Evolutionary conservation across 2,113 vertebrate genomes (phyloP).

Genomic region (Heliornis fulica): DNA sequence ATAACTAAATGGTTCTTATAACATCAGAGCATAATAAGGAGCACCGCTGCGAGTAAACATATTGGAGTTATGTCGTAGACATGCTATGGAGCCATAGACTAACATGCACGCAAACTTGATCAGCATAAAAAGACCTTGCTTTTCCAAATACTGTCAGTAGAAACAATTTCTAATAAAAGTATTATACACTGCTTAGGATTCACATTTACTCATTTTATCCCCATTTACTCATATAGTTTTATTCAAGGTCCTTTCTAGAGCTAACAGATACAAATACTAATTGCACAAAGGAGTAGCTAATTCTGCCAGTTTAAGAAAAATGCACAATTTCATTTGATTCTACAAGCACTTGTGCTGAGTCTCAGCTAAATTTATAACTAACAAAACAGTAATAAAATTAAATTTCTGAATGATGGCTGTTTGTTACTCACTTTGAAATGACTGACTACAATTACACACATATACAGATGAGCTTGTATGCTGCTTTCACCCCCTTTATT

Average conservation of each 20-base stretch:
- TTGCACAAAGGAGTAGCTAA: not conserved
- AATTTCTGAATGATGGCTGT: not conserved
- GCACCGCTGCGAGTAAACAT: not conserved
- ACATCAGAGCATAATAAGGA: not conserved
- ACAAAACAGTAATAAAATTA: not conserved
- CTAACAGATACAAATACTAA: not conserved
- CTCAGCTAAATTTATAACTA: not conserved
- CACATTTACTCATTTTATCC: not conserved
- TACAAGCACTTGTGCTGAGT: not conserved
- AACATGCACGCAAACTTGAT: not conserved
- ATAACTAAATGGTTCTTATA: not conserved
- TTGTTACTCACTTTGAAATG: not conserved
- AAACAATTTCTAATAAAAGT: not conserved
- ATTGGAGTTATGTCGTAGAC: not conserved
- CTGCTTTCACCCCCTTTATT: not conserved
- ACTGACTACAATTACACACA: not conserved
- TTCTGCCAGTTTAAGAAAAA: not conserved
- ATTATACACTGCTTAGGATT: not conserved
- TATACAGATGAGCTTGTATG: not conserved
- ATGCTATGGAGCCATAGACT: not conserved
- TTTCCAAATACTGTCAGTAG: not conserved
- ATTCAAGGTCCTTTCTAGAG: not conserved
- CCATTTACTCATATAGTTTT: not conserved
- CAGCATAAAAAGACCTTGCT: not conserved
- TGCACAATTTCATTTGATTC: not conserved